Conservation (phyloP, 2,113 vertebrate species). For the Stigmatopora nigra region DNA sequence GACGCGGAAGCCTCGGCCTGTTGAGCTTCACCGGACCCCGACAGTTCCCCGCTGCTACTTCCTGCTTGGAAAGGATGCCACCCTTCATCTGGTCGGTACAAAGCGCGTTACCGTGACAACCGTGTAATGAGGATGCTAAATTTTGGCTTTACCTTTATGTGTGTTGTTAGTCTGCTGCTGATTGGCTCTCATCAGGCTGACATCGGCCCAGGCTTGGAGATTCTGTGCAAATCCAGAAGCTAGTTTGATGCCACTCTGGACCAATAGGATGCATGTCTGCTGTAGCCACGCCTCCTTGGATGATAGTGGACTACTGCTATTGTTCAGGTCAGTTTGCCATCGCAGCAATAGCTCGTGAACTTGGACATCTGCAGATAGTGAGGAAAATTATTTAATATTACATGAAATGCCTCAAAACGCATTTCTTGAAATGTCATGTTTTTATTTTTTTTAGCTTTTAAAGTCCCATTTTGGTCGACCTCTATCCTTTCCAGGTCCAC, state of each 20-base stretch:
- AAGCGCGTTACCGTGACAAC: background rate
- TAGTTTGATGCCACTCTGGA: conserved; percentile 63
- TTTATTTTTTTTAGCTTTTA: no score
- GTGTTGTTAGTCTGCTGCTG: conserved; percentile 44
- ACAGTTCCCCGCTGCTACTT: conserved; percentile 54
- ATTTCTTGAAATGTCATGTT: background rate
- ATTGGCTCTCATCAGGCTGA: conserved; percentile 70
- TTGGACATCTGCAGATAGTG: conserved; percentile 59
- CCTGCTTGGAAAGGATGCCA: conserved; percentile 43
- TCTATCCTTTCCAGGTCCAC: no score
- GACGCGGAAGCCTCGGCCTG: conserved; percentile 27
- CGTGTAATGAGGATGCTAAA: background rate
- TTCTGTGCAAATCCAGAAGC: conserved; percentile 63
- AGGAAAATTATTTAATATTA: background rate
- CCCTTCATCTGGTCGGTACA: conserved; percentile 37
- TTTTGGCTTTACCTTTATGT: background rate
- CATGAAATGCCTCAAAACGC: background rate
- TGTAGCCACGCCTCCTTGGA: conserved; percentile 55
- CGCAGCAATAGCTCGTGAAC: conserved; percentile 67
- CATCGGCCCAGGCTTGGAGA: conserved; percentile 69
- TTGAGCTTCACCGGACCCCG: conserved; percentile 55
- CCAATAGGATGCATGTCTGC: conserved; percentile 73
- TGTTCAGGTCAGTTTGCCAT: conserved; percentile 37
- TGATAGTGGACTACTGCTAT: conserved; percentile 36
- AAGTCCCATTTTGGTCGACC: no score